Conservation (phyloP, 1,140 invertebrate genomes). For the Melipona quadrifasciata region DNA sequence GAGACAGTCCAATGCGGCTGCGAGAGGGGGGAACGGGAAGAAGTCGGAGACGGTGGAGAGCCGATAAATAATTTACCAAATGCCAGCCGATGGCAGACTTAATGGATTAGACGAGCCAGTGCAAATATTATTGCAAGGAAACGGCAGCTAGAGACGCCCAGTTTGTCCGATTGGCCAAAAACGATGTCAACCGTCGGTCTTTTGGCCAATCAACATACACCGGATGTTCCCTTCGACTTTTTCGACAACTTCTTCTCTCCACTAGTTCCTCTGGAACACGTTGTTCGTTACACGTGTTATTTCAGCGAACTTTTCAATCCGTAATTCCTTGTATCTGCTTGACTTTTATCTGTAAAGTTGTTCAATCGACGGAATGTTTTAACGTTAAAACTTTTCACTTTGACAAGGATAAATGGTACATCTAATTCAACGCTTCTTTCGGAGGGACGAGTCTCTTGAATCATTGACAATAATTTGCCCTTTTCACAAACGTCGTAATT, state of each 20-base stretch:
- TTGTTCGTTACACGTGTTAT: too few species aligned
- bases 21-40: neutral
- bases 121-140: constrained; percentile 74
- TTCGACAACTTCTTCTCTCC: neutral
- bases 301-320: neutral
- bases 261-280: too few species aligned
- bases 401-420: too few species aligned
- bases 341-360: neutral
- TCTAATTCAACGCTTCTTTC: too few species aligned
- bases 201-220: constrained; percentile 53
- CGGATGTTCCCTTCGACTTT: constrained; percentile 19
- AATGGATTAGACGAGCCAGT: constrained; percentile 70
- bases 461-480: too few species aligned
- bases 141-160: constrained; percentile 54
- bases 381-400: neutral
- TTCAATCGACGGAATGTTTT: neutral
- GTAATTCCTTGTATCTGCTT: neutral
- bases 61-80: constrained; percentile 68
- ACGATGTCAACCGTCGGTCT: constrained; percentile 58
- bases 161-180: constrained; percentile 55
- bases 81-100: constrained; percentile 48
- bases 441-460: too few species aligned
- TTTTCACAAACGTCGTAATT: too few species aligned
- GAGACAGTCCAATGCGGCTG: too few species aligned
- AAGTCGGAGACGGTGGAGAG: constrained; percentile 3